A percentile compares a stretch with the other conserved stretches of the same genome.
Evolutionary conservation across 2,888 invertebrate genomes (phyloP).

Genomic region (Hirtodrosophila histrioides): DNA sequence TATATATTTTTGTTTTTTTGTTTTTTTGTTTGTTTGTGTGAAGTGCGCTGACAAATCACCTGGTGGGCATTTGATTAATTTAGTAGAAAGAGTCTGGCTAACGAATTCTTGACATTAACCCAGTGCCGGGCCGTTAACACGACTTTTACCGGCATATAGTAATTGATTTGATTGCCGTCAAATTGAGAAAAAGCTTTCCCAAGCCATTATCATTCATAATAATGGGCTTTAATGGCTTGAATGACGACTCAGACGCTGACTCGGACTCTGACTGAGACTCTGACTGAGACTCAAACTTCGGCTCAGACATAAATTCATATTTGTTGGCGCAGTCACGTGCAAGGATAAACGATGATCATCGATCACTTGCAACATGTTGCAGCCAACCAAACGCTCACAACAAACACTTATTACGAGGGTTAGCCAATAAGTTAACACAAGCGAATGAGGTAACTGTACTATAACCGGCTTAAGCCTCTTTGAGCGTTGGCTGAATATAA

Average conservation of each 20-base stretch:
- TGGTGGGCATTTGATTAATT: slow-evolving; percentile 45
- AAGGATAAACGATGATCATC: slow-evolving; percentile 37
- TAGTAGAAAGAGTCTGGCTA: slow-evolving; percentile 19
- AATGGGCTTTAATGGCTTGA: slow-evolving; percentile 50
- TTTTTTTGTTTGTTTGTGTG: slow-evolving; percentile 7
- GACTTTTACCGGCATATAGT: slow-evolving; percentile 69
- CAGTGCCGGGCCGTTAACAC: slow-evolving; percentile 55
- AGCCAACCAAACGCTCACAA: slow-evolving; percentile 5
- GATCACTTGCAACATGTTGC: slow-evolving; percentile 52
- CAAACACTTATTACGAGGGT: slow-evolving; percentile 26
- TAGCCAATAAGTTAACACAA: not conserved
- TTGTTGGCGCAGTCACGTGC: slow-evolving; percentile 30
- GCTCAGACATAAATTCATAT: not conserved
- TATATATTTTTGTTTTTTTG: slow-evolving; percentile 6
- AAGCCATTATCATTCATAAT: slow-evolving; percentile 49
- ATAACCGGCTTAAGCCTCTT: no score
- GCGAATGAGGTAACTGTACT: no score
- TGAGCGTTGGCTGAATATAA: no score
- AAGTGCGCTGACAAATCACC: slow-evolving; percentile 53
- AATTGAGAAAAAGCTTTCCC: slow-evolving; percentile 64
- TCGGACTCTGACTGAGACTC: slow-evolving; percentile 1
- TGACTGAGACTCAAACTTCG: not conserved
- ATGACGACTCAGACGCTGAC: slow-evolving; percentile 26
- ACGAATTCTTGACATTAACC: slow-evolving; percentile 52
- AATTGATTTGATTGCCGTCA: slow-evolving; percentile 76